A percentile compares a stretch with the other conserved stretches of the same genome.
Conservation (phyloP, 1,140 invertebrate species). For the Leguminivora glycinivorella region DNA sequence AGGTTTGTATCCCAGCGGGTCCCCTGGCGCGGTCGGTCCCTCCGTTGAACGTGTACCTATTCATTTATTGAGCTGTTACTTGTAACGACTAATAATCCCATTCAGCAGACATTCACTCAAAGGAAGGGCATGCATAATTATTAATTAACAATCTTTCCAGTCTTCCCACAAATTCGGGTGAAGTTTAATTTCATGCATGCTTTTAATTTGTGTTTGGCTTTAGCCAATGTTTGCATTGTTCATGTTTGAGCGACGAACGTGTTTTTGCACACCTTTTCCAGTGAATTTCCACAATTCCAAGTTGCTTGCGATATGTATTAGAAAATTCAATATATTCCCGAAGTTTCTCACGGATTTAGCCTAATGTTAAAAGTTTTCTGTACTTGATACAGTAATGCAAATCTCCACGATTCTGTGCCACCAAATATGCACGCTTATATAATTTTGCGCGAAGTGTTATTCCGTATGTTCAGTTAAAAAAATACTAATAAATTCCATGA, state of each 20-base stretch:
- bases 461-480: neutral
- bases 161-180: neutral
- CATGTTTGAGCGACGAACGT: conserved; percentile 2
- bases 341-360: conserved; percentile 44
- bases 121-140: neutral
- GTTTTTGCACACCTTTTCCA: neutral
- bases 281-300: neutral
- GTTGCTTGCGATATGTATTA: neutral
- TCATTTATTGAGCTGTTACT: conserved; percentile 6
- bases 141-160: conserved; percentile 13
- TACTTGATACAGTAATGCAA: conserved; percentile 57
- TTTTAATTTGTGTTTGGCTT: conserved; percentile 21
- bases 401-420: conserved; percentile 42
- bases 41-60: neutral
- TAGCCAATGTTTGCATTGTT: conserved; percentile 11
- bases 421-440: neutral
- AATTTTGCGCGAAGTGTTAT: neutral
- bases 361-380: conserved; percentile 60
- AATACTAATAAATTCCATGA: neutral
- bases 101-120: neutral
- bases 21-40: conserved; percentile 4
- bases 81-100: conserved; percentile 14
- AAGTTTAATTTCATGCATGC: conserved; percentile 9
- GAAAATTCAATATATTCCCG: conserved; percentile 39
- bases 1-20: conserved; percentile 10